phyloP scores from a whole-genome alignment of 2,888 invertebrate genomes.

The Sphecodes monilicornis region DNA sequence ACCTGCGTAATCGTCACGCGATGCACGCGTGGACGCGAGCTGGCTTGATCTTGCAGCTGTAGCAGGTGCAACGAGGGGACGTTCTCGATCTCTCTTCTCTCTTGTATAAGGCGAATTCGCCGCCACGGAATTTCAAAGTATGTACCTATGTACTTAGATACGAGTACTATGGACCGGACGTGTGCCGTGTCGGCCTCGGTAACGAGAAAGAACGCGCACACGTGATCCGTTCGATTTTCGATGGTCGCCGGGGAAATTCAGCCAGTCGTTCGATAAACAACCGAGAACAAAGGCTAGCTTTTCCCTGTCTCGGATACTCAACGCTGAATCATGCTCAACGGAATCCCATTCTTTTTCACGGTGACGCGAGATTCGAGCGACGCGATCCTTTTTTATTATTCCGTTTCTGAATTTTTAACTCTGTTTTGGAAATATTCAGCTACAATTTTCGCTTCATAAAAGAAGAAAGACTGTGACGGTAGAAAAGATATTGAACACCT shows the following conservation, averaged over 20 bases:
- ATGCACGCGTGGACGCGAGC: slow-evolving; percentile 35
- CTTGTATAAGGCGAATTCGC: neutral
- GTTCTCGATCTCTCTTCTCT: neutral
- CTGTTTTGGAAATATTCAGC: neutral
- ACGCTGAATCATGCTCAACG: neutral
- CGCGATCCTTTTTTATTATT: neutral
- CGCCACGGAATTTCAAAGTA: neutral
- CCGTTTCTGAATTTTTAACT: neutral
- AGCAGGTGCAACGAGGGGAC: slow-evolving; percentile 51
- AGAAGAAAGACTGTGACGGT: neutral
- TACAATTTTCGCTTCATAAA: neutral
- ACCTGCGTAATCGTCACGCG: slow-evolving; percentile 36
- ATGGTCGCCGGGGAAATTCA: neutral
- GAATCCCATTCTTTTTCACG: neutral
- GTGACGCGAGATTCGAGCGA: neutral
- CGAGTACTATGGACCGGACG: neutral
- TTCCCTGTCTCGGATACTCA: neutral
- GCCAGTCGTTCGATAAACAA: slow-evolving; percentile 14
- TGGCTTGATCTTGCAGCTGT: slow-evolving; percentile 51
- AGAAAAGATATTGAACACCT: neutral
- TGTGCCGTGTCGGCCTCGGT: neutral
- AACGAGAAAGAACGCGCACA: neutral
- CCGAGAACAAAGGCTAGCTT: slow-evolving; percentile 6
- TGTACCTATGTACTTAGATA: no score
- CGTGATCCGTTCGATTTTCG: slow-evolving; percentile 32